A percentile compares a stretch with the other conserved stretches of the same genome.
These are phyloP conservation scores for Adrianichthys oophorus DNA, from an alignment of 2,797 vertebrate genomes.

Conservation along the genomic window DNA sequence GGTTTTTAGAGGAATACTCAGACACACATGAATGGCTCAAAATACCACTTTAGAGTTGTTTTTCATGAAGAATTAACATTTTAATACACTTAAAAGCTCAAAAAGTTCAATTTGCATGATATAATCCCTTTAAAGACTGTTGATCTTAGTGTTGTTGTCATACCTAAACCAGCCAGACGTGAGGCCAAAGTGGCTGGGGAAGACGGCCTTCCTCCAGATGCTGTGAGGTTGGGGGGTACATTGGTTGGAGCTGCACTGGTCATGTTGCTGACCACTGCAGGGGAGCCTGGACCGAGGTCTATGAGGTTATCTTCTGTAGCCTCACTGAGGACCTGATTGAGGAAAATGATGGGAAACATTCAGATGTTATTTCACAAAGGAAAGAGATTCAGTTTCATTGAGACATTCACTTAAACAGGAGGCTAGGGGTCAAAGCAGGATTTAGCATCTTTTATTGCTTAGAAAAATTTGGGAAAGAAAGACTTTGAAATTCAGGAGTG, in stretches of 20 bases:
- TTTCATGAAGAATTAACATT: too few relatives aligned
- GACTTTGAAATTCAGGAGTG: not conserved
- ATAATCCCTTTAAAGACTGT: too few relatives aligned
- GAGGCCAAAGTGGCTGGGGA: constrained; percentile 84
- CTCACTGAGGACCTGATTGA: constrained; percentile 88
- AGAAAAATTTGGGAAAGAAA: constrained; percentile 7
- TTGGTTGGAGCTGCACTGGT: constrained; percentile 74
- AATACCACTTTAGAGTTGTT: too few relatives aligned
- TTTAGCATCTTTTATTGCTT: not conserved
- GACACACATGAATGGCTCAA: too few relatives aligned
- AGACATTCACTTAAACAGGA: constrained; percentile 23
- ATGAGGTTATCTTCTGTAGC: constrained; percentile 97
- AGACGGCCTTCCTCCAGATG: constrained; percentile 61
- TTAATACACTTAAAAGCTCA: too few relatives aligned
- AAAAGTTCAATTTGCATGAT: too few relatives aligned
- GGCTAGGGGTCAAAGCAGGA: constrained; percentile 15
- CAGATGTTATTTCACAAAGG: not conserved
- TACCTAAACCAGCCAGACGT: constrained; percentile 93
- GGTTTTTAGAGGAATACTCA: too few relatives aligned
- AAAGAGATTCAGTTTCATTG: constrained; percentile 5
- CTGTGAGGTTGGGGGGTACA: constrained; percentile 55
- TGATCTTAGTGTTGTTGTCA: constrained; percentile 20
- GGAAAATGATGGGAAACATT: constrained; percentile 19
- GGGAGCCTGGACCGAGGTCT: constrained; percentile 95
- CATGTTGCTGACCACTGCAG: constrained; percentile 96